Base-by-base conservation (phyloP, 2,797 vertebrate genomes). In the Gymnoscopelus microlampas region DNA sequence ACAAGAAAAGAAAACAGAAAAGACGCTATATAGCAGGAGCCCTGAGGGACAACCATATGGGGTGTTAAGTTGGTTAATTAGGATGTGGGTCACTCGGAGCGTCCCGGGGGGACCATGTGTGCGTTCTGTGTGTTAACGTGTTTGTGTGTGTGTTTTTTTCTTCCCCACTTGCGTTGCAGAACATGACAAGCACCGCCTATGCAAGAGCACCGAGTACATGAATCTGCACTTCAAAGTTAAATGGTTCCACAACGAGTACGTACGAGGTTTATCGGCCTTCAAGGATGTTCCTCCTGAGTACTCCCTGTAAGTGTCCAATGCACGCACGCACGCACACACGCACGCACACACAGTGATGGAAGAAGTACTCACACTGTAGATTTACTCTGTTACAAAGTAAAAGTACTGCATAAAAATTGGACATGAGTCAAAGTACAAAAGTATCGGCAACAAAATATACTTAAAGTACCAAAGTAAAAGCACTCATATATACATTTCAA, bases 191-290 rank as follows among this genome's bases (percentile, higher is more conserved):
- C 97, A 98, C 70, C 94, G 95, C 67, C 94, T 98, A 93, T 99
- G 98, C 93, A 99, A 99, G 93, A 99, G 98, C 88, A 98, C 98
- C 0, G 98, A 99, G 91, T 99, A 99, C 91, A 99, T 99, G 98
- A 99, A 99, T 95, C 94, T 99, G 89, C 98, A 99, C 95, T 99
- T 99, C 96, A 99, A 99, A 95, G 98, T 99, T 82, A 99, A 99
- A 94, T 99, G 98, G 98, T 98, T 99, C 93, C 97, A 99, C 92
- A 99, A 99, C 77, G 98, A 99, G 80, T 99, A 99, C 2, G 96
- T 99, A 71, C 88, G 95, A 70, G 98, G 98, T 57, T 93, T 99
- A 83, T 93, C 96, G 7, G 92, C 96, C 85, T 98, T 97, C 94
- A 96, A 96, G 87, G 96, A 94, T 77, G 94, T 95, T 0, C 93